phyloP scores from a whole-genome alignment of 2,113 vertebrate species.

The Oophaga pumilio region DNA sequence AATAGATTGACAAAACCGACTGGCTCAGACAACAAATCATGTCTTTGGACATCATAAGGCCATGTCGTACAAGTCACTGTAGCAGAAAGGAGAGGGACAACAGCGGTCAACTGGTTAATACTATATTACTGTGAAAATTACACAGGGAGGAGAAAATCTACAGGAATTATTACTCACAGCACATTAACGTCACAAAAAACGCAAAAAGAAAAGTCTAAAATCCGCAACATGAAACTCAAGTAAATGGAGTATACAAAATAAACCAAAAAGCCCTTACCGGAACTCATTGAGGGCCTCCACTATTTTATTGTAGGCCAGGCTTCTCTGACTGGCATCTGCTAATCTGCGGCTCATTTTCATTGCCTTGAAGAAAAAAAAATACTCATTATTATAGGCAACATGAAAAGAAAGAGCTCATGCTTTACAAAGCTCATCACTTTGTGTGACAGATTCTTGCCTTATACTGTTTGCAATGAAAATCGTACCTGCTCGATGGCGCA shows the following conservation, averaged over 20 bases:
- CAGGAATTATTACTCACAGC: background rate
- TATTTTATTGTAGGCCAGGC: conserved; percentile 91
- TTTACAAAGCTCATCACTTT: background rate
- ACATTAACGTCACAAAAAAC: background rate
- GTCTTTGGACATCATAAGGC: background rate
- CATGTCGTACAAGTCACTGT: background rate
- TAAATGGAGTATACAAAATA: background rate
- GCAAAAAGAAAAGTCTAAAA: background rate
- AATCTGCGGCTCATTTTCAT: conserved; percentile 98
- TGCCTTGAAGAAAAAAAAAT: conserved; percentile 81
- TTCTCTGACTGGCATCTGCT: conserved; percentile 91
- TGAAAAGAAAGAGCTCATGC: background rate
- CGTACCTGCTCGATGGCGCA: conserved; percentile 94
- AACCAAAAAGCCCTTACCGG: conserved; percentile 74
- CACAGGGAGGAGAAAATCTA: background rate
- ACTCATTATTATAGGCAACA: background rate
- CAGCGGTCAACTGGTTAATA: background rate
- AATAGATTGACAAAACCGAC: background rate
- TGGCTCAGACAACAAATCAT: background rate
- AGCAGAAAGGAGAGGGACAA: background rate
- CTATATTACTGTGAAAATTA: background rate
- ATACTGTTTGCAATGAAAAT: background rate
- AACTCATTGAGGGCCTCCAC: conserved; percentile 97
- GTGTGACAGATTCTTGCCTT: background rate
- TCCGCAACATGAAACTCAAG: background rate